A percentile compares a stretch with the other conserved stretches of the same genome.
These are phyloP conservation scores for Drosophila cardini DNA, from an alignment of 1,140 invertebrate genomes.

Conservation along the genomic window DNA sequence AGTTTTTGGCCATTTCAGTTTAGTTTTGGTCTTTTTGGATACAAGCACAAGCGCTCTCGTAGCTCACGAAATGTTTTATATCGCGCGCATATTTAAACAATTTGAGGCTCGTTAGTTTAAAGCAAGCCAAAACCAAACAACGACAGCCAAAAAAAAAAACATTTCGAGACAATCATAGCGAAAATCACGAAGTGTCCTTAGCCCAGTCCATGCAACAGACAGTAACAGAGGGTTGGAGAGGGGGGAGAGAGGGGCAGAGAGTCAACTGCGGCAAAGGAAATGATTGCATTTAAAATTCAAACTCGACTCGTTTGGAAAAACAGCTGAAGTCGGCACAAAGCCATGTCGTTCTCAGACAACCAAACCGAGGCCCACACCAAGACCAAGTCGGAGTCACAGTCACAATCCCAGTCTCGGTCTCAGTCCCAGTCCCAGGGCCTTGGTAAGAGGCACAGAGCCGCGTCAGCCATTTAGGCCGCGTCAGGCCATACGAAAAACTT, in stretches of 20 bases:
- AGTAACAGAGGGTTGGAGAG: background rate
- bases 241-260: slow-evolving; percentile 15
- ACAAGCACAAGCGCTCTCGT: slow-evolving; percentile 40
- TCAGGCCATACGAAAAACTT: slow-evolving; percentile 53
- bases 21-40: slow-evolving; percentile 10
- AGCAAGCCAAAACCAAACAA: slow-evolving; percentile 14
- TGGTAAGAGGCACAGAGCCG: slow-evolving; percentile 32
- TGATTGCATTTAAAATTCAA: slow-evolving; percentile 84
- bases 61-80: slow-evolving; percentile 71
- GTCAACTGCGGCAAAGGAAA: slow-evolving; percentile 79
- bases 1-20: slow-evolving; percentile 36
- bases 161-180: slow-evolving; percentile 77
- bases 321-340: slow-evolving; percentile 78
- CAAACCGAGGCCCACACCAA: slow-evolving; percentile 26
- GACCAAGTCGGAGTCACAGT: background rate
- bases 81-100: slow-evolving; percentile 68
- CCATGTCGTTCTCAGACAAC: slow-evolving; percentile 68
- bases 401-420: background rate
- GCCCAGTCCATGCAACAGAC: slow-evolving; percentile 4
- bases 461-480: slow-evolving; percentile 76
- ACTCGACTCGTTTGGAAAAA: slow-evolving; percentile 65
- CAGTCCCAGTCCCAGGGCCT: slow-evolving; percentile 24
- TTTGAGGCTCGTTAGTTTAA: slow-evolving; percentile 68
- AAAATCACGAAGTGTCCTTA: slow-evolving; percentile 81
- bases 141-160: slow-evolving; percentile 41